A percentile compares a stretch with the other conserved stretches of the same genome.
phyloP scores from a whole-genome alignment of 2,113 vertebrate genomes.

The Cynopterus brachyotis region DNA sequence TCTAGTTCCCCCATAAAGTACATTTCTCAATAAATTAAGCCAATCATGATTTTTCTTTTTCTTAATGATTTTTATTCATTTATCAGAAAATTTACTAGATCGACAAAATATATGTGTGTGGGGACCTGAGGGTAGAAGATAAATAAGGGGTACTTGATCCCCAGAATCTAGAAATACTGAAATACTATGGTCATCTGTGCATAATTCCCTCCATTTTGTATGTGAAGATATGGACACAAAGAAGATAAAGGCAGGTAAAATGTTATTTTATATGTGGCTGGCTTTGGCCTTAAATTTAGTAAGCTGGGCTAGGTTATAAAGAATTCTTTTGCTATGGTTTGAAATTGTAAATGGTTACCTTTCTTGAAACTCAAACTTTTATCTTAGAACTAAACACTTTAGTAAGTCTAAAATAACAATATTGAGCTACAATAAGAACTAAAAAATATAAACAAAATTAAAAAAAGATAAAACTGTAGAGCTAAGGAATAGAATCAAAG shows the following conservation, averaged over 20 bases:
- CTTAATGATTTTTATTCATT: not conserved
- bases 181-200: not conserved
- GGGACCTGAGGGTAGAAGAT: not conserved
- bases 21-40: not conserved
- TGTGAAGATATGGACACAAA: not conserved
- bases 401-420: not conserved
- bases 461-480: not conserved
- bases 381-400: not conserved
- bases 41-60: not conserved
- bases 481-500: not conserved
- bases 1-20: not conserved
- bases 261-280: not conserved
- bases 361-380: not conserved
- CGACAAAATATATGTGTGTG: not conserved
- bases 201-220: no score
- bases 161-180: not conserved
- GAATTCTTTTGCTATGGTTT: not conserved
- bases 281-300: not conserved
- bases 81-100: not conserved
- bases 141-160: not conserved
- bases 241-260: not conserved
- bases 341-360: not conserved
- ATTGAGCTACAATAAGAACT: not conserved
- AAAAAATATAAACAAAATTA: not conserved
- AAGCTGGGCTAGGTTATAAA: not conserved